These are phyloP conservation scores for Synaphobranchus kaupii DNA, from an alignment of 2,797 vertebrate species.

Conservation along the genomic window DNA sequence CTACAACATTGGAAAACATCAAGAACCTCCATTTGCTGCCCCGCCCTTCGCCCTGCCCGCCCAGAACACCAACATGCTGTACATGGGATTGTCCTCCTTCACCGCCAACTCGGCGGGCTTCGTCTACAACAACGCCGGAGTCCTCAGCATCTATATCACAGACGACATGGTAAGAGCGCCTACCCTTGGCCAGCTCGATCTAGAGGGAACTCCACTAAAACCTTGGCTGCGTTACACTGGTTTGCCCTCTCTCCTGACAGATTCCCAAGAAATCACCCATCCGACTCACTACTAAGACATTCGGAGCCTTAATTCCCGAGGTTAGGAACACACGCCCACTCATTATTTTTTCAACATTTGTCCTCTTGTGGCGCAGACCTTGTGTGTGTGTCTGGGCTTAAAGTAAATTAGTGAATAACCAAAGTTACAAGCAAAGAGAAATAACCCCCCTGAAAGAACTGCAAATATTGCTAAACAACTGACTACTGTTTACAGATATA, in stretches of 20 bases:
- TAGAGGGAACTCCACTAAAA: background rate
- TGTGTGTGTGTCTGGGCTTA: background rate
- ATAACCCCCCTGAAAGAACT: no score
- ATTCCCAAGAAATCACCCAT: conserved; percentile 66
- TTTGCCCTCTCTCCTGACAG: conserved; percentile 50
- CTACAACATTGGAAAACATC: conserved; percentile 72
- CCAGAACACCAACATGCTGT: conserved; percentile 72
- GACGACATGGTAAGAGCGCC: conserved; percentile 73
- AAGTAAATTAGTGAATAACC: background rate
- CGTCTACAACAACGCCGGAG: conserved; percentile 75
- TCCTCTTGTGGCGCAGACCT: background rate
- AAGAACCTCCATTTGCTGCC: conserved; percentile 75
- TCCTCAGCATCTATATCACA: conserved; percentile 71
- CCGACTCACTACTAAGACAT: conserved; percentile 69
- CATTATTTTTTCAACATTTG: background rate
- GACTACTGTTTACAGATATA: background rate
- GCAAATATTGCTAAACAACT: background rate
- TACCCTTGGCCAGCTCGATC: background rate
- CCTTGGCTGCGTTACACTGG: background rate
- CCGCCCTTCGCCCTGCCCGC: conserved; percentile 66
- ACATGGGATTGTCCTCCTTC: conserved; percentile 78
- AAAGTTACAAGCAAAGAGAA: background rate
- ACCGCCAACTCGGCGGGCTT: conserved; percentile 78
- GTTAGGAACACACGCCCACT: conserved; percentile 46
- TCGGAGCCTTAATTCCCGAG: conserved; percentile 70